Base-by-base conservation (phyloP, 2,113 vertebrate species). In the Callopanchax toddi region DNA sequence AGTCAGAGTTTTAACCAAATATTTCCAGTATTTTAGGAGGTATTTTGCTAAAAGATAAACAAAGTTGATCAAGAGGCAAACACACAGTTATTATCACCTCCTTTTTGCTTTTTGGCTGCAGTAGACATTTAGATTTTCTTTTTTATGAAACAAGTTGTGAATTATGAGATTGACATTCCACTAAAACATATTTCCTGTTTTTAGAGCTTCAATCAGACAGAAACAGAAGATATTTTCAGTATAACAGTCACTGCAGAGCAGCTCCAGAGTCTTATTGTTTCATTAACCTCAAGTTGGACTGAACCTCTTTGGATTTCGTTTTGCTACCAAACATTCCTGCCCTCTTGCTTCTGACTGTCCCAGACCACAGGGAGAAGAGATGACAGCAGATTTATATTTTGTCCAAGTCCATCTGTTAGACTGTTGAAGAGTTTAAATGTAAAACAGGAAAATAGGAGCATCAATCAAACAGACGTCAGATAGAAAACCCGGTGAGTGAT, bases 401-500 rank as follows among this genome's bases (percentile, higher is more conserved):
- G 60, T 60, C 68, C 6, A 50, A 51, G 32, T 73, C 68, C 57
- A 65, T 78, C 69, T 71, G 61, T 61, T 50, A 18, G 25, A 52
- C n/a, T n/a, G 18, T 49, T 55, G 17, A 49, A 60, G 48, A 45
- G 72, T 82, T n/a, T 74, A 83, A 69, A 71, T 26, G 32, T 67
- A 20, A 9, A 63, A 29, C 32, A 16, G 46, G 51, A 50, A 68
- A 70, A 82, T 54, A 45, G 63, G 43, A 45, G 43, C 76, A 79
- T 77, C 79, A 71, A 75, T 77, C 73, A 79, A 50, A 62, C n/a
- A n/a, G n/a, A n/a, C n/a, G n/a, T n/a, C n/a, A n/a, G n/a, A n/a
- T n/a, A n/a, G n/a, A n/a, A n/a, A n/a, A n/a, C n/a, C n/a, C n/a
- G n/a, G n/a, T n/a, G n/a, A n/a, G n/a, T 36, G 25, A 56, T 75